Base-by-base conservation (phyloP, 1,140 invertebrate genomes). In the Micrasema minimum region DNA sequence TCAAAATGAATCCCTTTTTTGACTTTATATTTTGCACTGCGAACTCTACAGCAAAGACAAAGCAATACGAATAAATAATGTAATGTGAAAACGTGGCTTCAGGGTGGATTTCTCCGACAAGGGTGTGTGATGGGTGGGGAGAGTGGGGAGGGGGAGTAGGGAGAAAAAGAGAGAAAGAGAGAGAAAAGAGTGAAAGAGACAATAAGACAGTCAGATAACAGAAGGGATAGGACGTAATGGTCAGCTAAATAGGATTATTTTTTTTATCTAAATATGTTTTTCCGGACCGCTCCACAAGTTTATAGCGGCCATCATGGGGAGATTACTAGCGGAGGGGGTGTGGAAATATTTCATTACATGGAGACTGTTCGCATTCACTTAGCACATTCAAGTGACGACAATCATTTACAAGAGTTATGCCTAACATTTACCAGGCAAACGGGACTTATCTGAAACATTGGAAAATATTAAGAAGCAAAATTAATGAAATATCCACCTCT, bases 181-280 rank as follows among this genome's bases (percentile, higher is more conserved):
- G 48, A 18, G 14, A 2, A 43, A 9, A 1, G 38, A 37, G 37
- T 7, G 14, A 20, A 38, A 51, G 57, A 59, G 59, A 57, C 7
- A n/a, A n/a, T n/a, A n/a, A 20, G 12, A 35, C 43, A 45, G 68
- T 37, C 65, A 66, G 69, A 74, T 74, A 74, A 71, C 72, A 38
- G 69, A 46, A n/a, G 53, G 69, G 65, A 48, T 46, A 65, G 61
- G 62, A 43, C 72, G 65, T 71, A 74, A 74, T 71, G 72, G 69
- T 74, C 72, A 74, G 69, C 72, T 61, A 71, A 74, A 74, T 69
- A 74, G 72, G 72, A 74, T 74, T 74, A 71, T 74, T 74, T 74
- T 74, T 74, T 74, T 74, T 74, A 74, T 74, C 72, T 74, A 71
- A 74, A 74, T 74, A 74, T 74, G 72, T 74, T 74, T 74, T 74